These are phyloP conservation scores for Smittia aterrima DNA, from an alignment of 2,888 invertebrate species.

Conservation along the genomic window DNA sequence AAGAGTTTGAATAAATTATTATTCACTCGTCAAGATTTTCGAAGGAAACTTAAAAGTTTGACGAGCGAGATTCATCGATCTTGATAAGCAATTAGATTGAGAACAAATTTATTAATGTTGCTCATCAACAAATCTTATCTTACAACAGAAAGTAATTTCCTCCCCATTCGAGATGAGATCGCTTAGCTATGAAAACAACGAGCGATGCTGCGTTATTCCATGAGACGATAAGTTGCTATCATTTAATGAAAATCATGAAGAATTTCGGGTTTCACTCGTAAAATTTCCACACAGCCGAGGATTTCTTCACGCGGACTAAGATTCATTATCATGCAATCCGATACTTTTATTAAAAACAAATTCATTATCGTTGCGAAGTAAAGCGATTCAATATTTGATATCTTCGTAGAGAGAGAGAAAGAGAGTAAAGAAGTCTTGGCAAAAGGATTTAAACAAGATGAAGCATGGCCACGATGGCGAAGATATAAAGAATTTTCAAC, in stretches of 20 bases:
- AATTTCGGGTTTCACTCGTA: slow-evolving; percentile 10
- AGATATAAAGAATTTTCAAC: neutral
- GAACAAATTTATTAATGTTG: too few relatives aligned
- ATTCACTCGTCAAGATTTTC: too few relatives aligned
- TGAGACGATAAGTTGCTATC: slow-evolving; percentile 3
- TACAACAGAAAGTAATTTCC: too few relatives aligned
- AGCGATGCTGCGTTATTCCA: too few relatives aligned
- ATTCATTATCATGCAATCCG: neutral
- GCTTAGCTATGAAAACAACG: too few relatives aligned
- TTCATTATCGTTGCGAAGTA: neutral
- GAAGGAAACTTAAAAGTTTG: too few relatives aligned
- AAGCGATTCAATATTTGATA: slow-evolving; percentile 7
- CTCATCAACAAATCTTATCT: too few relatives aligned
- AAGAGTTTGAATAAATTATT: too few relatives aligned
- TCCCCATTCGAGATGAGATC: too few relatives aligned
- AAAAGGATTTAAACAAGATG: slow-evolving; percentile 1
- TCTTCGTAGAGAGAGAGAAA: too few relatives aligned
- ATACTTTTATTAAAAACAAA: slow-evolving; percentile 17
- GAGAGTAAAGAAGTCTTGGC: neutral
- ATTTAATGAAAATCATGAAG: slow-evolving; percentile 36
- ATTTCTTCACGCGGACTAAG: neutral
- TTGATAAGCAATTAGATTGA: too few relatives aligned
- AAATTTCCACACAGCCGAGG: neutral
- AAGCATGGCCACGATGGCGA: neutral
- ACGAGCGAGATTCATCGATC: too few relatives aligned